Evolutionary conservation across 2,888 invertebrate genomes (phyloP).

Genomic region (Nudaria mundana): DNA sequence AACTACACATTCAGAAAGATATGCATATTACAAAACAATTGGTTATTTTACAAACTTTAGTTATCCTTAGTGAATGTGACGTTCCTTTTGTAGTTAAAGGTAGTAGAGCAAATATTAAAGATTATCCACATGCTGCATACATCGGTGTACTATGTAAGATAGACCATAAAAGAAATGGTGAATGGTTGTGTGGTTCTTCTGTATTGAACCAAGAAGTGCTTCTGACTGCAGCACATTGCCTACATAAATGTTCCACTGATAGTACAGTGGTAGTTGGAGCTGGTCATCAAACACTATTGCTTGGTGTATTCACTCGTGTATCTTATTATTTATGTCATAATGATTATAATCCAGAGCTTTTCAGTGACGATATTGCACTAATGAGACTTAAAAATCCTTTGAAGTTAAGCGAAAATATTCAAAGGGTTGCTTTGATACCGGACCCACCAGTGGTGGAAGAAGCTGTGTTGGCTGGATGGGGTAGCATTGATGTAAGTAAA

Average conservation of each 20-base stretch:
- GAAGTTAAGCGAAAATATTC: conserved; percentile 31
- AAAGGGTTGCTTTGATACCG: conserved; percentile 36
- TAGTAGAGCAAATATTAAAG: too few species aligned
- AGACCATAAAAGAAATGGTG: too few species aligned
- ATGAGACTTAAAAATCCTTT: conserved; percentile 21
- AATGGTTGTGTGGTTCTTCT: conserved; percentile 34
- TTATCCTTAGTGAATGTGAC: too few species aligned
- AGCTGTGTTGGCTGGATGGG: conserved; percentile 49
- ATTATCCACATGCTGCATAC: too few species aligned
- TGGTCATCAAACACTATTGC: too few species aligned
- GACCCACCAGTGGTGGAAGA: conserved; percentile 5
- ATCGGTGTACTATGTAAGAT: too few species aligned
- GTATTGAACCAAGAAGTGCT: conserved; percentile 34
- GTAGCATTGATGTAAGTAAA: conserved; percentile 40
- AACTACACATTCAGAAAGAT: too few species aligned
- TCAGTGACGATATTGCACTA: conserved; percentile 41
- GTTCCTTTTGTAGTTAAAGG: too few species aligned
- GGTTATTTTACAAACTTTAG: too few species aligned
- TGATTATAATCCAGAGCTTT: conserved; percentile 14
- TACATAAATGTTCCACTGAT: conserved; percentile 16
- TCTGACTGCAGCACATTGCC: conserved; percentile 39
- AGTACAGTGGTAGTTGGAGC: too few species aligned
- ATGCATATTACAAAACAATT: too few species aligned
- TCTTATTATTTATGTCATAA: conserved; percentile 20
- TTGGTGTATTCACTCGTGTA: neutral